Evolutionary conservation across 2,113 vertebrate genomes (phyloP), one percentile per base, ranked within the genome.

Genomic region (Noturus placidus): DNA sequence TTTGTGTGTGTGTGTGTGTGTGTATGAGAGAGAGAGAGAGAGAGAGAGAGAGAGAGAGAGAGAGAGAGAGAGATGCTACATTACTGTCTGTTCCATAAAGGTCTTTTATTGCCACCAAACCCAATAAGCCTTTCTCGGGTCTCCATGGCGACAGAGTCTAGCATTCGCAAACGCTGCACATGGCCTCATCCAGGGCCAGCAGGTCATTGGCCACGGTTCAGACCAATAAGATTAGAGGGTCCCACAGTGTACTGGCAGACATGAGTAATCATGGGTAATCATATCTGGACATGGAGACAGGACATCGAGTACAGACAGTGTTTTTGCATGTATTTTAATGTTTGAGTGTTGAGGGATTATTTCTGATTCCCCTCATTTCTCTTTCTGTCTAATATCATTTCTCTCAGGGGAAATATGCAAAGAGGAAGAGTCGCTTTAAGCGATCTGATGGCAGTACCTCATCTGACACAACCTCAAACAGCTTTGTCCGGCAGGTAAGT

Each of bases 401-500:
- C 69, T 91, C 85, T 54, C 91, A 98, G 97, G 96, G 96, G 89
- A 99, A 98, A 92, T 98, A 97, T 89, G 96, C 95, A 93, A 98
- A 97, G 89, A 96, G 97, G 91, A 99, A 98, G 95, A 97, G 97
- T 87, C 96, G 97, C 63, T 99, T 99, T 91, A 99, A 99, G 93
- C 96, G 97, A 86, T 99, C 98, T 0, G 97, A 99, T 72, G 98
- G 98, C 89, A 99, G 98, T 93, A 99, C 98, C 19, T 99, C 97
- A 22, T 99, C 98, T 0, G 98, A 99, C 94, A 99, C 98, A 57
- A 98, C 98, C n/a, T 99, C 98, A 33, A 99, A 99, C 96, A 99
- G 98, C 93, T 99, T 99, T 50, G 97, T 99, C 89, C 95, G 97
- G 90, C 97, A 98, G 97, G 97, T 98, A 96, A 95, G 91, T 78